phyloP scores from a whole-genome alignment of 2,797 vertebrate species.

The Chrosomus eos region DNA sequence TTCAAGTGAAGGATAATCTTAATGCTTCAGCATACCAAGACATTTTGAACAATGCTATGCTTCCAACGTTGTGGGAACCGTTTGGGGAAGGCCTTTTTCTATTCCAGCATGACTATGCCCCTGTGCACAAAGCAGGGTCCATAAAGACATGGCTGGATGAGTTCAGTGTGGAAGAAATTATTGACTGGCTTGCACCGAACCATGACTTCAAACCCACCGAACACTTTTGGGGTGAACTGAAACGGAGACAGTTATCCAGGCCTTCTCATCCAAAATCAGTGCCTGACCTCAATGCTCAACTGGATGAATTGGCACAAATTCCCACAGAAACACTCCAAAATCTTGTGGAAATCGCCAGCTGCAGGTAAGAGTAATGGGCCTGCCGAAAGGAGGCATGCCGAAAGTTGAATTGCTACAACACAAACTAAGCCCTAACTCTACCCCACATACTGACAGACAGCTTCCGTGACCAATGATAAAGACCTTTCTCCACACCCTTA shows the following conservation, averaged over 20 bases:
- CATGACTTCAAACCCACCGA: background rate
- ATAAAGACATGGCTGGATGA: background rate
- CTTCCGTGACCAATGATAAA: too few relatives aligned
- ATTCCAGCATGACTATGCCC: background rate
- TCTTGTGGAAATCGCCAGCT: background rate
- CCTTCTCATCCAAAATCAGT: background rate
- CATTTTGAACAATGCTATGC: background rate
- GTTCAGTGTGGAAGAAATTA: background rate
- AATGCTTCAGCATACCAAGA: background rate
- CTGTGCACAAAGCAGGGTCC: background rate
- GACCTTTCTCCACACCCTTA: too few relatives aligned
- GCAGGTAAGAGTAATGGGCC: too few relatives aligned
- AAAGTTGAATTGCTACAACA: too few relatives aligned
- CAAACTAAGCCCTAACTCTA: too few relatives aligned
- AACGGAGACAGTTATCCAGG: background rate
- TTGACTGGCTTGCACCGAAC: background rate
- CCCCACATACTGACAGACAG: too few relatives aligned
- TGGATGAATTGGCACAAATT: background rate
- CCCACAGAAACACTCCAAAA: background rate
- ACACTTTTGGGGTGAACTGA: background rate
- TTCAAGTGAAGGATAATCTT: background rate
- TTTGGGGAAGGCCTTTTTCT: background rate
- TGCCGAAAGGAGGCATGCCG: too few relatives aligned
- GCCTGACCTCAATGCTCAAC: background rate
- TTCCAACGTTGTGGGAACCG: background rate